phyloP scores from a whole-genome alignment of 1,140 invertebrate genomes.

The Cherax quadricarinatus region DNA sequence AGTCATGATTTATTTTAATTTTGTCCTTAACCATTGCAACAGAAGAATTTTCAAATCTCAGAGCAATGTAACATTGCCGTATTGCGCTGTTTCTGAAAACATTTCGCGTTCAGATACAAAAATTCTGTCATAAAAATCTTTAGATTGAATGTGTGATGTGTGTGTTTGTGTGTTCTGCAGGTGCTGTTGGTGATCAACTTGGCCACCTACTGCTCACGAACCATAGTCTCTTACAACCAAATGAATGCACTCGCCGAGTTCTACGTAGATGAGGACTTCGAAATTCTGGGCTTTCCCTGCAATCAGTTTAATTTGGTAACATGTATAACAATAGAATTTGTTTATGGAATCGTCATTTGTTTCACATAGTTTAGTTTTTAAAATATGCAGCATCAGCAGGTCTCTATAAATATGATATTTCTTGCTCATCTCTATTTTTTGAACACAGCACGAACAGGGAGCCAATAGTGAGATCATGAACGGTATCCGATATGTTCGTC shows the following conservation, averaged over 20 bases:
- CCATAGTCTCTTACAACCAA: conserved; percentile 77
- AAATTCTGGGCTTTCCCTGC: conserved; percentile 73
- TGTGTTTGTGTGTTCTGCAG: conserved; percentile 25
- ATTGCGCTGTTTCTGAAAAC: too few relatives aligned
- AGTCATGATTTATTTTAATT: too few relatives aligned
- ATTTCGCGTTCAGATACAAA: too few relatives aligned
- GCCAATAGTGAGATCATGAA: conserved; percentile 79
- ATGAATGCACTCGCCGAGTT: conserved; percentile 78
- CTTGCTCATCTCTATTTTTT: neutral
- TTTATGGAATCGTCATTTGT: neutral
- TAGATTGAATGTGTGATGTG: neutral
- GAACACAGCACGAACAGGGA: conserved; percentile 72
- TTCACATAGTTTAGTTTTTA: too few relatives aligned
- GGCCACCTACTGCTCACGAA: conserved; percentile 80
- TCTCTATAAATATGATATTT: too few relatives aligned
- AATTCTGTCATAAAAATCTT: too few relatives aligned
- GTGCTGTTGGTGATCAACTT: conserved; percentile 79
- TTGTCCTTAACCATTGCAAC: too few relatives aligned
- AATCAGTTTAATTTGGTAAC: conserved; percentile 77
- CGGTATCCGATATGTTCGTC: conserved; percentile 80
- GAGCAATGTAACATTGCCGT: too few relatives aligned
- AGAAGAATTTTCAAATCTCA: too few relatives aligned
- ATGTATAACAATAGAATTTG: too few relatives aligned
- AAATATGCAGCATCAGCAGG: too few relatives aligned
- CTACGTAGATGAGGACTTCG: conserved; percentile 75